Conservation (phyloP, 1,140 invertebrate species). For the Metopolophium dirhodum region DNA sequence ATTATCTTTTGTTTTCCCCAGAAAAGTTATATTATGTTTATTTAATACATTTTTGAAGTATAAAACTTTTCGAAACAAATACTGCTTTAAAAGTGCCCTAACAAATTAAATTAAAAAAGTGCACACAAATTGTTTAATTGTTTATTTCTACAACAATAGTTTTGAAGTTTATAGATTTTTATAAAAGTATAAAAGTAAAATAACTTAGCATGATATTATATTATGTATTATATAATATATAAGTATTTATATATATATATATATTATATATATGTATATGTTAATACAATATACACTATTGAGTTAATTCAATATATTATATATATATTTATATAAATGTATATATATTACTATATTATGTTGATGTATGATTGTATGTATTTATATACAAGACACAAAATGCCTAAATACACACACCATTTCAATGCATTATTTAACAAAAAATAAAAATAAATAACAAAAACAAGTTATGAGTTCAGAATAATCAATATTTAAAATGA, state of each 20-base stretch:
- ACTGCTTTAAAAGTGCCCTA: conserved; percentile 14
- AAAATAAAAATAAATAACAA: not conserved
- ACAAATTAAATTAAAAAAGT: conserved; percentile 41
- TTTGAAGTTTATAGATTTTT: not conserved
- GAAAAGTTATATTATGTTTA: not conserved
- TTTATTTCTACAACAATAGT: conserved; percentile 32
- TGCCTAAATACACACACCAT: conserved; percentile 46
- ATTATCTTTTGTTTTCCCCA: not conserved
- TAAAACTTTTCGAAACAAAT: conserved; percentile 7
- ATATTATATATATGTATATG: not conserved
- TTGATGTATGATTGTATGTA: conserved; percentile 44
- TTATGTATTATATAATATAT: not conserved
- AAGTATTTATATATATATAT: not conserved
- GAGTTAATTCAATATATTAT: not conserved
- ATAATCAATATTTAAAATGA: conserved; percentile 20
- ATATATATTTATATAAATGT: not conserved
- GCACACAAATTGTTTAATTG: not conserved
- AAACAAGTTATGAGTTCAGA: conserved; percentile 24
- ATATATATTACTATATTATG: conserved; percentile 4
- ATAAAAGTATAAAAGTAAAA: conserved; percentile 11
- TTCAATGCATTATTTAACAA: conserved; percentile 45
- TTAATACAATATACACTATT: not conserved
- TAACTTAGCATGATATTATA: conserved; percentile 15
- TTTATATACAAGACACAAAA: conserved; percentile 49
- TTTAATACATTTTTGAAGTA: not conserved